Percentiles rank a stretch among this genome's conserved stretches.
Conservation (phyloP, 2,888 invertebrate genomes). For the Drosophila siamana region DNA sequence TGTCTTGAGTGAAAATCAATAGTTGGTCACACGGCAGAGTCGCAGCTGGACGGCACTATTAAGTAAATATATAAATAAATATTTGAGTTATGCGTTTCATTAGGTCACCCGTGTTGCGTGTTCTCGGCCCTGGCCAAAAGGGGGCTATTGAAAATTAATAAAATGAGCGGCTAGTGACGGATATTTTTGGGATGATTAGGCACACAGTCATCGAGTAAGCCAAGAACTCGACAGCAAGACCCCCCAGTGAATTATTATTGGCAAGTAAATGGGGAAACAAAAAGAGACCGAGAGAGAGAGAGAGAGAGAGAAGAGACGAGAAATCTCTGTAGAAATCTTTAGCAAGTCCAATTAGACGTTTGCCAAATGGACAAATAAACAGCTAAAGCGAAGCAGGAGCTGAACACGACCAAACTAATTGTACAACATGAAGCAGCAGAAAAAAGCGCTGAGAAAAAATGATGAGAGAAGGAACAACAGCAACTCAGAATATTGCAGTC, state of each 20-base stretch:
- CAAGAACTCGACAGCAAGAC: neutral
- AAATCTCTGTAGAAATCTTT: conserved; percentile 80
- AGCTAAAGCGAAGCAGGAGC: conserved; percentile 18
- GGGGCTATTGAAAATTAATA: conserved; percentile 64
- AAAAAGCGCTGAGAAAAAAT: conserved; percentile 40
- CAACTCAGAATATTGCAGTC: conserved; percentile 65
- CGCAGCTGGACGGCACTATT: conserved; percentile 37
- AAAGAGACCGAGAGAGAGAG: no score
- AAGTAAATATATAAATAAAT: conserved; percentile 39
- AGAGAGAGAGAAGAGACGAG: conserved; percentile 30
- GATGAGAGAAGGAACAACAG: conserved; percentile 25
- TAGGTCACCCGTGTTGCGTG: conserved; percentile 44
- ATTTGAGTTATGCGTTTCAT: conserved; percentile 24
- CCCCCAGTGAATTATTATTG: conserved; percentile 57
- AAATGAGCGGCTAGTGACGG: conserved; percentile 33
- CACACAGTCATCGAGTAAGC: conserved; percentile 25
- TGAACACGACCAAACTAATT: conserved; percentile 67
- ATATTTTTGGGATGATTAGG: conserved; percentile 28
- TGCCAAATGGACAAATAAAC: conserved; percentile 78
- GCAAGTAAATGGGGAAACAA: conserved; percentile 44
- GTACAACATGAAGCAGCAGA: conserved; percentile 74
- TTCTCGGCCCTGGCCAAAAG: neutral
- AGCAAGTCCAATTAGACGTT: conserved; percentile 79
- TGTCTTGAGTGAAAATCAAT: conserved; percentile 39
- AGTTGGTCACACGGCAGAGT: neutral